Percentiles rank a stretch among this genome's conserved stretches.
These are phyloP conservation scores for Endomychus coccineus DNA, from an alignment of 2,888 invertebrate genomes.

Conservation along the genomic window DNA sequence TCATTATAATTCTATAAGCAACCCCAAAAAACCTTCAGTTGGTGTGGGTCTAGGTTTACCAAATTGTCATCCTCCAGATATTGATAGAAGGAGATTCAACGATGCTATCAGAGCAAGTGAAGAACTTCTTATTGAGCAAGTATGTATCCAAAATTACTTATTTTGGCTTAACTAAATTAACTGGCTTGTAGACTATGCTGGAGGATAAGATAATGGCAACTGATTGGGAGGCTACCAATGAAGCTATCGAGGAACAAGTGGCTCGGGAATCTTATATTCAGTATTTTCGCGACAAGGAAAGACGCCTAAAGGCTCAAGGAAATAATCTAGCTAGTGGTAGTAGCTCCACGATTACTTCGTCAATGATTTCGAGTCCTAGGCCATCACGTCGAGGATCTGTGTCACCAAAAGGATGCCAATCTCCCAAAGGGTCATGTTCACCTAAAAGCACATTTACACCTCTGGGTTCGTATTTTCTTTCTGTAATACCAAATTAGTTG, in stretches of 20 bases:
- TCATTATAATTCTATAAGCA: slow-evolving; percentile 83
- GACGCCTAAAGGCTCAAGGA: slow-evolving; percentile 39
- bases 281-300: slow-evolving; percentile 45
- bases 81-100: slow-evolving; percentile 61
- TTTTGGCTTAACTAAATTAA: neutral
- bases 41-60: slow-evolving; percentile 82
- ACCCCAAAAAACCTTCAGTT: slow-evolving; percentile 73
- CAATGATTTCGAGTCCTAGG: slow-evolving; percentile 35
- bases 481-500: neutral
- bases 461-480: slow-evolving; percentile 22
- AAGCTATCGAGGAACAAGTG: slow-evolving; percentile 82
- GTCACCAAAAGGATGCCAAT: slow-evolving; percentile 40
- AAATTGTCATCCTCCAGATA: slow-evolving; percentile 66
- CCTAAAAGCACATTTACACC: slow-evolving; percentile 31
- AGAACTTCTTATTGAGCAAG: slow-evolving; percentile 72
- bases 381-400: slow-evolving; percentile 37
- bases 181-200: slow-evolving; percentile 63
- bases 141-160: slow-evolving; percentile 28
- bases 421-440: slow-evolving; percentile 37
- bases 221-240: slow-evolving; percentile 87
- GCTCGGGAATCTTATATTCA: slow-evolving; percentile 79
- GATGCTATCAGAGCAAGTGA: slow-evolving; percentile 74
- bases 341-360: slow-evolving; percentile 40
- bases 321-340: slow-evolving; percentile 38
- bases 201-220: slow-evolving; percentile 83